Percentiles rank a stretch among this genome's conserved stretches.
phyloP scores from a whole-genome alignment of 2,113 vertebrate genomes.

The Ammodytes marinus region DNA sequence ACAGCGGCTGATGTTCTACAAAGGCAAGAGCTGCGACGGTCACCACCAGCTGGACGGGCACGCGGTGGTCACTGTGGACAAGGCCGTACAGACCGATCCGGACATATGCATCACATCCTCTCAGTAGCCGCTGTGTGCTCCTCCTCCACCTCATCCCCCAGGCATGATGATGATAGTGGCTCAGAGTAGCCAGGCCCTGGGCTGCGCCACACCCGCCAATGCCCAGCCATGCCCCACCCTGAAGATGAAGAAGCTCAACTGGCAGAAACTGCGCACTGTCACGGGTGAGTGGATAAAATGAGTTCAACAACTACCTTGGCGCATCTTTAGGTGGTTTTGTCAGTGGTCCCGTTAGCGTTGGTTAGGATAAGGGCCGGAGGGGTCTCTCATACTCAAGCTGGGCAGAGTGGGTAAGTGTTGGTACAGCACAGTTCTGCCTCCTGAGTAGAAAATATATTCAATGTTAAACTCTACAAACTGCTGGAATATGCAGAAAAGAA shows the following conservation, averaged over 20 bases:
- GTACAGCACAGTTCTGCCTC: slow-evolving; percentile 87
- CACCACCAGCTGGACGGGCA: slow-evolving; percentile 74
- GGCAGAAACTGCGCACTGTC: slow-evolving; percentile 93
- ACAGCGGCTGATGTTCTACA: slow-evolving; percentile 89
- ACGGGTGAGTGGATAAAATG: slow-evolving; percentile 82
- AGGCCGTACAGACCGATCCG: slow-evolving; percentile 81
- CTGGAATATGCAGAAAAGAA: background rate
- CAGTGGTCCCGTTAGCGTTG: slow-evolving; percentile 86
- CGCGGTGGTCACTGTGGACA: slow-evolving; percentile 62
- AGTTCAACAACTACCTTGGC: slow-evolving; percentile 18
- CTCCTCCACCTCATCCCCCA: slow-evolving; percentile 70
- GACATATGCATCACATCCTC: slow-evolving; percentile 29
- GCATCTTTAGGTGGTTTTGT: slow-evolving; percentile 87
- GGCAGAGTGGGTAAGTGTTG: slow-evolving; percentile 77
- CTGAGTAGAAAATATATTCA: slow-evolving; percentile 75
- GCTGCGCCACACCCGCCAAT: slow-evolving; percentile 64
- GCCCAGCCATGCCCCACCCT: slow-evolving; percentile 84
- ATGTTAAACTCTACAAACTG: slow-evolving; percentile 50
- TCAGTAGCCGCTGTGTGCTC: slow-evolving; percentile 42
- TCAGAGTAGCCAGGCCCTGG: slow-evolving; percentile 78
- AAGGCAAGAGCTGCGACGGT: slow-evolving; percentile 72
- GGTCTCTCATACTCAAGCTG: slow-evolving; percentile 85
- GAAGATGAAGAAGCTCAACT: slow-evolving; percentile 98
- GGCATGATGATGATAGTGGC: slow-evolving; percentile 83
- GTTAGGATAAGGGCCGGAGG: slow-evolving; percentile 80